These are phyloP conservation scores for Smutsia gigantea DNA, from an alignment of 2,797 vertebrate genomes.

Conservation along the genomic window DNA sequence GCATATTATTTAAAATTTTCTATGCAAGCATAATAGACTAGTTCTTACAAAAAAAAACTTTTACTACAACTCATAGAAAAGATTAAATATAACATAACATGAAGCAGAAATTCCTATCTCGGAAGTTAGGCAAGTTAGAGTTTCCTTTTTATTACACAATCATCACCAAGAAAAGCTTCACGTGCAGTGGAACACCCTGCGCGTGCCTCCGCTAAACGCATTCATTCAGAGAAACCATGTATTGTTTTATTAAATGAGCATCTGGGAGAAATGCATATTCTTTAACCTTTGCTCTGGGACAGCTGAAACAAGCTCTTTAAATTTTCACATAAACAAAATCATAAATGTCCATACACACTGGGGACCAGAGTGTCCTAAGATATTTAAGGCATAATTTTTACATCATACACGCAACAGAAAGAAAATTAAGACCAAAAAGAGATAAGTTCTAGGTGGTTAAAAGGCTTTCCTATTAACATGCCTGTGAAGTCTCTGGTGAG, in stretches of 20 bases:
- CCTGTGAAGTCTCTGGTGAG: not conserved
- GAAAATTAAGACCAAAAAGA: slow-evolving; percentile 8
- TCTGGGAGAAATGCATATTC: slow-evolving; percentile 26
- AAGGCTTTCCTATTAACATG: not conserved
- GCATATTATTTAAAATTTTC: slow-evolving; percentile 40
- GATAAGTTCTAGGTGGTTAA: not conserved
- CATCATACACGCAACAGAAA: not conserved
- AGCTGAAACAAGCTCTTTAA: not conserved
- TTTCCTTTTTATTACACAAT: not conserved
- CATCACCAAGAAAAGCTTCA: slow-evolving; percentile 48
- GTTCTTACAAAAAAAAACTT: slow-evolving; percentile 62
- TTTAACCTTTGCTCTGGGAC: slow-evolving; percentile 7
- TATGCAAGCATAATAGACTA: slow-evolving; percentile 51
- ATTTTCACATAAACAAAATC: slow-evolving; percentile 33
- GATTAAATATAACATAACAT: slow-evolving; percentile 61
- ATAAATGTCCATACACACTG: not conserved
- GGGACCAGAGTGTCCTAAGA: not conserved
- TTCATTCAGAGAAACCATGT: slow-evolving; percentile 81
- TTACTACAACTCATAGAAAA: slow-evolving; percentile 63
- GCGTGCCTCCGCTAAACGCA: slow-evolving; percentile 69
- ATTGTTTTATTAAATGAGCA: slow-evolving; percentile 14
- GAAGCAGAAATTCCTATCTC: slow-evolving; percentile 45
- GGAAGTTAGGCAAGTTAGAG: slow-evolving; percentile 52
- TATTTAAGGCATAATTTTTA: not conserved
- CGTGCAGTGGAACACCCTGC: slow-evolving; percentile 61